These are phyloP conservation scores for Procavia capensis DNA, from an alignment of 2,113 vertebrate genomes.

Conservation along the genomic window DNA sequence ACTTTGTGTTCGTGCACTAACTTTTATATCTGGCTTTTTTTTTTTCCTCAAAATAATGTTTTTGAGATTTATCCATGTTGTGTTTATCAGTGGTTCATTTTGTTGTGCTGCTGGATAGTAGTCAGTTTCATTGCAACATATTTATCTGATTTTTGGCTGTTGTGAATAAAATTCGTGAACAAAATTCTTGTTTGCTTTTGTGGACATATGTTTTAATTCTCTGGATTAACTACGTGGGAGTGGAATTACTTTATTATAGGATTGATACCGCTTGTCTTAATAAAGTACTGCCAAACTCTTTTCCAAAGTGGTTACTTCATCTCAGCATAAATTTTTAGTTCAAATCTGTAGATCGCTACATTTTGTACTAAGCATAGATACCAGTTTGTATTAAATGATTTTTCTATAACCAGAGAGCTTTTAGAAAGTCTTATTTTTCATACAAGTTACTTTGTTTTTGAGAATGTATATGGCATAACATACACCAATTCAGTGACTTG, in stretches of 20 bases:
- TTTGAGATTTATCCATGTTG: background rate
- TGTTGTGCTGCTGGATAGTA: background rate
- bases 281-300: background rate
- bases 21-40: background rate
- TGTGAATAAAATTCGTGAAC: background rate
- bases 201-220: background rate
- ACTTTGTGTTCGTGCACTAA: background rate
- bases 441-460: too few relatives aligned
- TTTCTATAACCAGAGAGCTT: background rate
- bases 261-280: background rate
- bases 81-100: conserved; percentile 16
- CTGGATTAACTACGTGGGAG: background rate
- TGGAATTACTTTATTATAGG: conserved; percentile 7
- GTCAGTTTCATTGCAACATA: background rate
- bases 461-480: too few relatives aligned
- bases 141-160: background rate
- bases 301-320: background rate
- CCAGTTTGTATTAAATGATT: background rate
- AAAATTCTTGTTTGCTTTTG: background rate
- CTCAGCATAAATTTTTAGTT: background rate
- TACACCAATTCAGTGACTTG: too few relatives aligned
- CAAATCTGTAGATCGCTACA: background rate
- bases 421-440: background rate
- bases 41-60: background rate
- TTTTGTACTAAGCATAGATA: background rate